Conservation (phyloP, 2,113 vertebrate species). For the Periophthalmodon schlosseri region DNA sequence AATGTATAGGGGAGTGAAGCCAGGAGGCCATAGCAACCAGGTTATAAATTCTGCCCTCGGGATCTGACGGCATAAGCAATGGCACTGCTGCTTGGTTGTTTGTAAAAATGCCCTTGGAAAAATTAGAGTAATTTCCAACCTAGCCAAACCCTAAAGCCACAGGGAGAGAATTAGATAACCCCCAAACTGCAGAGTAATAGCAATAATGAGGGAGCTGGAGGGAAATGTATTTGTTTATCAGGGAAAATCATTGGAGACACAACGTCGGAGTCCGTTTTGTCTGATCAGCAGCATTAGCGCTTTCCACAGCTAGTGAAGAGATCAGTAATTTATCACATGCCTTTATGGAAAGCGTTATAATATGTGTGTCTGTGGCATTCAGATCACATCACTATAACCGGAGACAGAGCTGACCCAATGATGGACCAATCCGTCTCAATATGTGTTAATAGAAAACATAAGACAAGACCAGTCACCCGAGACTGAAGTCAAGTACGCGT, state of each 20-base stretch:
- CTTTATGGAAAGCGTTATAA: constrained; percentile 24
- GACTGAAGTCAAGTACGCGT: not conserved
- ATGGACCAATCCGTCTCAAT: constrained; percentile 4
- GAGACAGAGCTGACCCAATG: not conserved
- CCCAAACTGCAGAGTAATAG: constrained; percentile 75
- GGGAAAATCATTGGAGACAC: constrained; percentile 71
- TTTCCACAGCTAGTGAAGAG: constrained; percentile 51
- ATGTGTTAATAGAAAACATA: not conserved
- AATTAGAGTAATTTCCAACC: constrained; percentile 71
- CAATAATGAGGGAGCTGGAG: constrained; percentile 73
- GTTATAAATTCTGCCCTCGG: constrained; percentile 72
- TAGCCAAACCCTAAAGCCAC: constrained; percentile 70
- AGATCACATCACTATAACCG: not conserved
- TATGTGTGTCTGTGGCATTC: not conserved
- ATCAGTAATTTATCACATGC: constrained; percentile 39
- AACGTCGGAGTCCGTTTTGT: constrained; percentile 65
- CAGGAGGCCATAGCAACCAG: constrained; percentile 57
- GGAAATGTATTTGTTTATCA: constrained; percentile 74
- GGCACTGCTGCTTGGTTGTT: constrained; percentile 66
- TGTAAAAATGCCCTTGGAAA: constrained; percentile 76
- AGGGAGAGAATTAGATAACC: constrained; percentile 75
- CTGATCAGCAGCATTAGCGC: constrained; percentile 68
- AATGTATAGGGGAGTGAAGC: constrained; percentile 69
- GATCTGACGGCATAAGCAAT: constrained; percentile 44
- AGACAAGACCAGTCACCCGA: not conserved